Percentiles rank a stretch among this genome's conserved stretches.
Evolutionary conservation across 2,113 vertebrate genomes (phyloP).

Genomic region (Eolophus roseicapilla): DNA sequence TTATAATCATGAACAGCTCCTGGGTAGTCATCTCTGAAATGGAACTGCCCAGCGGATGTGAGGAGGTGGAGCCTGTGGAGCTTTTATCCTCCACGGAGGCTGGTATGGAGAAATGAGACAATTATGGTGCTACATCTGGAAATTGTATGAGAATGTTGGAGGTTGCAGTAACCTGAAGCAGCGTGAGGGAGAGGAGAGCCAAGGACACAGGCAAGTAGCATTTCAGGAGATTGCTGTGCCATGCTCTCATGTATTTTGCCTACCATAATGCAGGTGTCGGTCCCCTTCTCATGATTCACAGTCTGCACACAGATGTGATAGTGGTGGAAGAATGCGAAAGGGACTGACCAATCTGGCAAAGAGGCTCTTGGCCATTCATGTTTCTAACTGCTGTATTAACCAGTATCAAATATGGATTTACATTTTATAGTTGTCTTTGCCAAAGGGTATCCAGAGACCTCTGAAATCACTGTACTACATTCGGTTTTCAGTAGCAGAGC

Average conservation of each 20-base stretch:
- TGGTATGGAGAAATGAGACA: not conserved
- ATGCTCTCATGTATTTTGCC: not conserved
- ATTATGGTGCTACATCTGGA: not conserved
- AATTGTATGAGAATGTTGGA: not conserved
- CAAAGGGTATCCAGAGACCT: not conserved
- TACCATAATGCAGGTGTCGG: accelerated
- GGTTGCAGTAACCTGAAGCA: not conserved
- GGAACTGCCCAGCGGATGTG: not conserved
- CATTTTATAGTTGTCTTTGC: not conserved
- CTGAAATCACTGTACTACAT: not conserved
- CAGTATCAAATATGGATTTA: not conserved
- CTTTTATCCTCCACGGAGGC: not conserved
- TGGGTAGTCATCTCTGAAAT: constrained; percentile 4
- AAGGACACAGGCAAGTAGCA: not conserved
- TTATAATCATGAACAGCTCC: not conserved
- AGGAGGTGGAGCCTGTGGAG: not conserved
- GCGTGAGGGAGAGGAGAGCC: not conserved
- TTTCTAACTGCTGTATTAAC: not conserved
- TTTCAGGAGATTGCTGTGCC: not conserved
- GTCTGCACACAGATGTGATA: not conserved
- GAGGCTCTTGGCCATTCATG: not conserved
- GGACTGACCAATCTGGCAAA: not conserved
- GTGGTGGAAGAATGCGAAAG: not conserved
- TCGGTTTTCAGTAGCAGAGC: not conserved
- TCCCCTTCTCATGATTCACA: not conserved